Evolutionary conservation across 2,797 vertebrate genomes (phyloP).

Genomic region (Streptopelia turtur): DNA sequence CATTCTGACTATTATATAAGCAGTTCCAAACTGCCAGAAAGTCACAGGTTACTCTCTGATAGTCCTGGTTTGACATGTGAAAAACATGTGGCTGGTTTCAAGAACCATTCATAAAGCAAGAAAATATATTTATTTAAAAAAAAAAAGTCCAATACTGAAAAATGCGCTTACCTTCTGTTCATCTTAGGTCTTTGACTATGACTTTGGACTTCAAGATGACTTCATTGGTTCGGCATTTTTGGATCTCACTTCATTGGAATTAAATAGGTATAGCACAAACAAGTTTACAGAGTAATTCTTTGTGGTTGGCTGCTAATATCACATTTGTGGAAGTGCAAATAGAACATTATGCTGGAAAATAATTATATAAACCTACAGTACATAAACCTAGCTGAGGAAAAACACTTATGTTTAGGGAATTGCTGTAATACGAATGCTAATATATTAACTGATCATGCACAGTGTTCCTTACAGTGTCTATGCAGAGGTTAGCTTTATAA

Average conservation of each 20-base stretch:
- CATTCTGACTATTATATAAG: not conserved
- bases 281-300: not conserved
- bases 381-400: not conserved
- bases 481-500: not conserved
- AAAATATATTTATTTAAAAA: not conserved
- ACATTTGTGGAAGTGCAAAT: not conserved
- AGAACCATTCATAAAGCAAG: not conserved
- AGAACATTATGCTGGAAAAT: not conserved
- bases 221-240: slow-evolving; percentile 95
- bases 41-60: not conserved
- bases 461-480: not conserved
- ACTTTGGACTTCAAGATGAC: slow-evolving; percentile 97
- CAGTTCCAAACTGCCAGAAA: not conserved
- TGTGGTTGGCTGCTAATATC: not conserved
- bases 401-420: not conserved
- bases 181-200: slow-evolving; percentile 95
- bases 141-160: not conserved
- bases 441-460: not conserved
- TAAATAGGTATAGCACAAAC: slow-evolving; percentile 83
- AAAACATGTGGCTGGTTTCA: not conserved
- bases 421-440: not conserved
- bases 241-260: slow-evolving; percentile 88
- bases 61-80: not conserved
- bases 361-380: not conserved
- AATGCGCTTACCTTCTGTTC: not conserved